Conservation (phyloP, 1,140 invertebrate genomes). For the Periplaneta americana region DNA sequence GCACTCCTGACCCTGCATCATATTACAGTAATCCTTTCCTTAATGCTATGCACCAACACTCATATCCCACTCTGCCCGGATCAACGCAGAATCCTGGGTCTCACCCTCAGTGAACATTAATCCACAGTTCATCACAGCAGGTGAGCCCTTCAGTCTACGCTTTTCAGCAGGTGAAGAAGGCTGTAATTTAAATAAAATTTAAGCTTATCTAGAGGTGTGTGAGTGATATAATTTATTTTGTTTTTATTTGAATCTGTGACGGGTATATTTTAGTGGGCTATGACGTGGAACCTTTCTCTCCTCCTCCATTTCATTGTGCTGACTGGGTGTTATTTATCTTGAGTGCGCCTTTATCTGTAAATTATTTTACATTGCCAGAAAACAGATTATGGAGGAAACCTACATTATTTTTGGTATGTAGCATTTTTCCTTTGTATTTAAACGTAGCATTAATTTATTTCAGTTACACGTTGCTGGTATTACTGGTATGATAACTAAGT, state of each 20-base stretch:
- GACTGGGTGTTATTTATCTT: too few relatives aligned
- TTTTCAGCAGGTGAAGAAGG: background rate
- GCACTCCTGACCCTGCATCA: background rate
- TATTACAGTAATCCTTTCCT: background rate
- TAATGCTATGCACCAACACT: background rate
- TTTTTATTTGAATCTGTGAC: background rate
- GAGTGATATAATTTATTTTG: background rate
- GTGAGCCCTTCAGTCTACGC: background rate
- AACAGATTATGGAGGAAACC: too few relatives aligned
- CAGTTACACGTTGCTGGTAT: background rate
- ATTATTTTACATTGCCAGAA: too few relatives aligned
- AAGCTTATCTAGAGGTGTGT: background rate
- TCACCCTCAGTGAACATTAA: background rate
- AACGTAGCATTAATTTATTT: too few relatives aligned
- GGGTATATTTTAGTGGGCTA: background rate
- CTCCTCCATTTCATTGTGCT: too few relatives aligned
- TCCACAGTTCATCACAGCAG: background rate
- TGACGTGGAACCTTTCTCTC: background rate
- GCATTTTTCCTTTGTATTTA: too few relatives aligned
- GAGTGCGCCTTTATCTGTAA: background rate
- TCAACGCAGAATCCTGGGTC: background rate
- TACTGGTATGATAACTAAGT: background rate
- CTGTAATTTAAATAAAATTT: background rate
- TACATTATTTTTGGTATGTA: too few relatives aligned
- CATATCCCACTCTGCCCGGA: background rate